Base-by-base conservation (phyloP, 2,888 invertebrate species). In the Pachliopta kotzebuea region DNA sequence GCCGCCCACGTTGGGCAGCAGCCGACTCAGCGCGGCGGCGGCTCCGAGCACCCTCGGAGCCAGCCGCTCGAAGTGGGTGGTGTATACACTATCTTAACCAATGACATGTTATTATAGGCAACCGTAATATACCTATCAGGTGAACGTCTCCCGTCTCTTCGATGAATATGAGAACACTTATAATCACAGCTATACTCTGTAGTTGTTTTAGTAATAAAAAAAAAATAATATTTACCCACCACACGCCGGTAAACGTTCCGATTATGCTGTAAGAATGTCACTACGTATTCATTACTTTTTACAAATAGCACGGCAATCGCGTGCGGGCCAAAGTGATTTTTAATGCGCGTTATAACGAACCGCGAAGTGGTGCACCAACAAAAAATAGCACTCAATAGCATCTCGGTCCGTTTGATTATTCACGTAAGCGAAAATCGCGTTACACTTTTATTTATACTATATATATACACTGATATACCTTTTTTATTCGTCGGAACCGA, bases 301-400 rank as follows among this genome's bases (percentile, higher is more conserved):
- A 60, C 61, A 54, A 50, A 62, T 58, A 62, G 49, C 58, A 17
- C 4, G 14, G 29, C 31, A 50, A 62, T 65, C 58, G 65, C 62
- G 58, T 65, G 65, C 62, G 54, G 54, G 49, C 26, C 55, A 65
- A 65, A 65, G 65, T 65, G 65, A 65, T 65, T 62, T 65, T 65
- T 65, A 65, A 65, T 65, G 54, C 54, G 31, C 62, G 49, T 42
- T 62, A 59, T 62, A 61, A 65, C 65, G 58, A 65, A 65, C 62
- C 65, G 65, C 65, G 65, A 65, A 65, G 65, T 55, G 18, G 56
- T 18, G 54, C 29, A 60, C 57, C 20, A 24, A 45, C 61, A n/a
- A 62, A 62, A 65, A 58, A 60, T n/a, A 21, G n/a, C 58, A 42
- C 9, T 45, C 56, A 53, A 18, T 18, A 23, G n/a, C 53, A 49